Base-by-base conservation (phyloP, 2,113 vertebrate species). In the Orthonyx spaldingii region DNA sequence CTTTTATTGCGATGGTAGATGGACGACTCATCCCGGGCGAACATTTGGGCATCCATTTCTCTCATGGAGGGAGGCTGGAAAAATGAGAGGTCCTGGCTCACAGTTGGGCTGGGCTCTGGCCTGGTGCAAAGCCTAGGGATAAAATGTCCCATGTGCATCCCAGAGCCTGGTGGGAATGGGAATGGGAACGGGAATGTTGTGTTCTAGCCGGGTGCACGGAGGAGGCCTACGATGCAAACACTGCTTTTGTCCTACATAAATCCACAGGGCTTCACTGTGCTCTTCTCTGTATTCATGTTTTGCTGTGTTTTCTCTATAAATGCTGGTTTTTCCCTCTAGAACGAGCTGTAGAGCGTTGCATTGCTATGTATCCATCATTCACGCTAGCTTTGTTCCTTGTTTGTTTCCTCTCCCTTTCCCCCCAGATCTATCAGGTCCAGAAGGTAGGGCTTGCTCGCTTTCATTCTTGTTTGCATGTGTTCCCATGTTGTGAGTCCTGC, bases 391-490 rank as follows among this genome's bases (percentile, higher is more conserved):
- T 96, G 97, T 95, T 96, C 71, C 89, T 85, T 87, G 71, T 92
- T 57, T 97, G 71, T 96, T 84, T 89, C 86, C 66, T 93, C 55
- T 83, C 89, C 83, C 74, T 91, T 64, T 89, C n/a, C 37, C 74
- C 93, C 46, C 98, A 99, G 99, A 99, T 99, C 98, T 99, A 99
- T 98, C 99, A 99, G 97, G 99, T 99, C 88, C 99, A 99, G 97
- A 99, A 99, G 99, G 99, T 99, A 99, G 96, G 98, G 97, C 72
- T 87, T 74, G 76, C 53, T 88, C 4, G 44, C 8, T 75, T 83
- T 90, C 12, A 3, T 89, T 44, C 39, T 69, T 39, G 52, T 80
- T 41, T 92, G 98, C 97, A 96, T 97, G 97, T 63, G 21, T 61
- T 50, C 23, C 80, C 87, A 59, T 3, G 1, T 44, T 32, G 3